Conservation (phyloP, 2,113 vertebrate species). For the Vireo altiloquus region DNA sequence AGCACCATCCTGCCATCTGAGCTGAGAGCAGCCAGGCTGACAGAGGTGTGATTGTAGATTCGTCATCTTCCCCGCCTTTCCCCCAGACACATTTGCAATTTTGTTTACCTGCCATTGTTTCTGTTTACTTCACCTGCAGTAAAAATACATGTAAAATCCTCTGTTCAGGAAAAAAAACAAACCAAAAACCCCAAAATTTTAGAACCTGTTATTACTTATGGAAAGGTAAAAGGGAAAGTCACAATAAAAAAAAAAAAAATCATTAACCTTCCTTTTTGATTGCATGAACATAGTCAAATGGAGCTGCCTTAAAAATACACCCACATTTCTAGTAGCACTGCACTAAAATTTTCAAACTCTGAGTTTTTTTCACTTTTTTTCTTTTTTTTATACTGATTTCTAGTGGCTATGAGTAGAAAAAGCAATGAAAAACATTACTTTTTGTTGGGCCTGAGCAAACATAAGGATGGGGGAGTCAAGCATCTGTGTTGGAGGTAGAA, state of each 20-base stretch:
- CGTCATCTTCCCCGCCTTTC: not conserved
- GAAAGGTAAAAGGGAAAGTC: not conserved
- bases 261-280: not conserved
- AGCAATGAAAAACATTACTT: not conserved
- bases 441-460: not conserved
- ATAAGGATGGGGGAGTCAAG: not conserved
- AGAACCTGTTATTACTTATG: not conserved
- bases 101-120: constrained; percentile 45
- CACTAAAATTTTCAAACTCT: not conserved
- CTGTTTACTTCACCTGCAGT: constrained; percentile 14
- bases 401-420: not conserved
- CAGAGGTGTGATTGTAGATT: constrained; percentile 51
- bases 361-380: not conserved
- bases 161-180: not conserved
- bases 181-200: not conserved
- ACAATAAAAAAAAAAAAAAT: not conserved
- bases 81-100: constrained; percentile 28
- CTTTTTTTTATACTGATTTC: not conserved
- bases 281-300: not conserved
- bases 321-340: not conserved
- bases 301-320: not conserved
- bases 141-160: constrained; percentile 32
- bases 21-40: constrained; percentile 65
- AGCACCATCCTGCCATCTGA: constrained; percentile 46
- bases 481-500: not conserved